Base-by-base conservation (phyloP, 2,888 invertebrate genomes). In the Chymomyza procnemis region DNA sequence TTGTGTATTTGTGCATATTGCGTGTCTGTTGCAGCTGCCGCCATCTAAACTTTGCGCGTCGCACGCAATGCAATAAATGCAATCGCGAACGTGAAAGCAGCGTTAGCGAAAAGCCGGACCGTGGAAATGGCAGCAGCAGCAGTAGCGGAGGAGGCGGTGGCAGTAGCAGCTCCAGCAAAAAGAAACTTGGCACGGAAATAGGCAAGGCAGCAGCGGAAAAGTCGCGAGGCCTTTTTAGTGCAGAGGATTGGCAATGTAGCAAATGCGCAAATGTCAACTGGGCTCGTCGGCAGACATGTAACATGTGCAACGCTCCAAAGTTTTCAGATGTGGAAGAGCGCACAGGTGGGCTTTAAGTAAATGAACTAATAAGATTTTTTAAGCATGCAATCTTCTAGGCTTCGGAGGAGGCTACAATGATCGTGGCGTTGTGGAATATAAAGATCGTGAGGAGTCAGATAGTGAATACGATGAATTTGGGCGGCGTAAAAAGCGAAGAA, bases 221-320 rank as follows among this genome's bases (percentile, higher is more conserved):
- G 92, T 98, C 98, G 87, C 94, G 97, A 12, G 91, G 91, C 1
- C 77, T 91, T 0, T 95, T 94, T 91, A 97, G 97, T 91, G 99
- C 99, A 47, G 99, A 99, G 90, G 99, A 99, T 91, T 99, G 99
- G 99, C 97, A 98, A 90, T 99, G 99, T 91, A 97, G 97, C 91
- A 99, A 99, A 91, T 99, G 99, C 92, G 99, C 99, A n/a, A 99
- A 99, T 91, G 99, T 99, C 12, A 99, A 99, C 91, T 91, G 91
- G 99, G 99, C 99, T 22, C 87, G 90, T 74, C 93, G 99, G 64
- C 95, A 95, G 88, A 97, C 96, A 64, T 99, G 99, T 92, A 99
- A 99, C 91, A 97, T 99, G 92, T 99, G 99, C 91, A 99, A 99
- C 92, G 97, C 99, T 4, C 98, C 99, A 0, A 99, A 99, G 92